phyloP scores from a whole-genome alignment of 2,113 vertebrate species.

The Xiphophorus maculatus region DNA sequence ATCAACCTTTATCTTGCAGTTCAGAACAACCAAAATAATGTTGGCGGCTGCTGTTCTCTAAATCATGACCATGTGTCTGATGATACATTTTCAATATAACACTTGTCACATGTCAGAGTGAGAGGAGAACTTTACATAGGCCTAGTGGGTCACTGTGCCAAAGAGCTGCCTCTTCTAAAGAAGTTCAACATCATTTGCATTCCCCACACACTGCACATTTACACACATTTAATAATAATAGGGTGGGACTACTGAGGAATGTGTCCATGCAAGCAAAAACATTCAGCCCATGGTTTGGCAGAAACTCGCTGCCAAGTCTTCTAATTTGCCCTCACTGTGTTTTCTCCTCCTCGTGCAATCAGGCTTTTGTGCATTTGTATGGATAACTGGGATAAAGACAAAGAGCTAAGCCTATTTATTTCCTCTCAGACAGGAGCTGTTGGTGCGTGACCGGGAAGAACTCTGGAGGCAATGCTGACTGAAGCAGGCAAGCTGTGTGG shows the following conservation, averaged over 20 bases:
- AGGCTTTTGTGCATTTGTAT: slow-evolving; percentile 58
- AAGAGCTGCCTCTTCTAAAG: slow-evolving; percentile 36
- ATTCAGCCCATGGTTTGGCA: slow-evolving; percentile 57
- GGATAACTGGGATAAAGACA: slow-evolving; percentile 59
- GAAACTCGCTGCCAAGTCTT: slow-evolving; percentile 59
- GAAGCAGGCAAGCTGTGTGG: slow-evolving; percentile 47
- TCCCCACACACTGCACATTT: slow-evolving; percentile 18
- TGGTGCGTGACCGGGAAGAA: slow-evolving; percentile 61
- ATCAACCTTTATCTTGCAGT: neutral
- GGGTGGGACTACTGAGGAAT: slow-evolving; percentile 68
- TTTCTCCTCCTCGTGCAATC: slow-evolving; percentile 54
- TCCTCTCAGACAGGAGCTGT: slow-evolving; percentile 49
- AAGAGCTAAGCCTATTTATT: slow-evolving; percentile 61
- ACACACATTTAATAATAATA: slow-evolving; percentile 72
- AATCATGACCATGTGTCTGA: slow-evolving; percentile 46
- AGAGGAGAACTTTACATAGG: slow-evolving; percentile 16
- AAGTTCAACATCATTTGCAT: slow-evolving; percentile 40
- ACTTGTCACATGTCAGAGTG: slow-evolving; percentile 37
- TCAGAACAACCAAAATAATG: neutral
- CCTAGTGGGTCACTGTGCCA: slow-evolving; percentile 21
- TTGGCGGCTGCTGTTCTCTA: neutral
- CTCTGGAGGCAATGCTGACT: slow-evolving; percentile 56
- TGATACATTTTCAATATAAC: slow-evolving; percentile 33
- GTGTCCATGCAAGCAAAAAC: slow-evolving; percentile 74
- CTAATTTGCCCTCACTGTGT: slow-evolving; percentile 59